Base-by-base conservation (phyloP, 2,797 vertebrate genomes). In the Champsocephalus esox region DNA sequence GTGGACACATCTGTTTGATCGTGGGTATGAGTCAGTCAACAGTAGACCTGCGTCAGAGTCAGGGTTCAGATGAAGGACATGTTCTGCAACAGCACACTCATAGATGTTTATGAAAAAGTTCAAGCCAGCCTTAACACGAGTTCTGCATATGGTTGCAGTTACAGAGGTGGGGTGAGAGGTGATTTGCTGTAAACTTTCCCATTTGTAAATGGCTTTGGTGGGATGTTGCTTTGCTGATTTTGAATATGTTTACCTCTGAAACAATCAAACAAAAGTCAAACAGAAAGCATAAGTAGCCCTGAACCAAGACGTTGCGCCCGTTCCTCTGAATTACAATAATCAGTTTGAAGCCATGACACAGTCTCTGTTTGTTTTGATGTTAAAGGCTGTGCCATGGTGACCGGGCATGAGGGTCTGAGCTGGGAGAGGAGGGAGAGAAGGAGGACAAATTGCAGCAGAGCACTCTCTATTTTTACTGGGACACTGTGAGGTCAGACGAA, bases 281-380 rank as follows among this genome's bases (percentile, higher is more conserved):
- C 52, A 14, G 49, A 59, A 45, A 64, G 44, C 34, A 44, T 75
- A 81, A 58, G 8, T 17, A 8, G 4, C 9, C 54, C 51, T 24
- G 48, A 51, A 24, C 64, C 17, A 65, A 49, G 28, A 50, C 12
- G 38, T 17, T 28, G 17, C 41, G 32, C 21, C 10, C 3, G 16
- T 51, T 65, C 19, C 45, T 13, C 14, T 80, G 48, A 70, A 67
- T 72, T 72, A 66, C 75, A 70, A 50, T 57, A 21, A 54, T 73
- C 48, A 43, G 54, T 49, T 46, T 54, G 50, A 81, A 55, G 55
- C 66, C 3, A 28, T 12, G 44, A 58, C 54, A 45, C 49, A 55
- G 60, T 38, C 19, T 21, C 54, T 75, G 84, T 84, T 88, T 88
- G 74, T 83, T 83, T 84, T 75, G 50, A 84, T 81, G 81, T 66